Evolutionary conservation across 2,797 vertebrate species (phyloP).

Genomic region (Cercopithecus hamlyni): DNA sequence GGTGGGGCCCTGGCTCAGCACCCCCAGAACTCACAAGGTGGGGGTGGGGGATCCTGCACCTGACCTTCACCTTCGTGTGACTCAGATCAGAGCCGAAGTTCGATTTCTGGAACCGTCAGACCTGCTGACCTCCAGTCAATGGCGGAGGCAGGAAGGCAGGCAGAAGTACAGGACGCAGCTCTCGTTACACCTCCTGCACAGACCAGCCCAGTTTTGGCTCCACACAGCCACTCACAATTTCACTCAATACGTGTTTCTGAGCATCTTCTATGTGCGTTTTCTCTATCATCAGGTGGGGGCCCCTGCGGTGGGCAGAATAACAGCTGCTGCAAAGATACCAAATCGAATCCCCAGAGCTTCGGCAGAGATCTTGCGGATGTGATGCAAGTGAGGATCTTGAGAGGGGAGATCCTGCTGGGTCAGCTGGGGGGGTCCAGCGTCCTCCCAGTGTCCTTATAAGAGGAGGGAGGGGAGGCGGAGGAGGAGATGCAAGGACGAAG

Average conservation of each 20-base stretch:
- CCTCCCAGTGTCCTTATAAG: not conserved
- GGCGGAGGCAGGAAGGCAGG: not conserved
- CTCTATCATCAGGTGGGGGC: not conserved
- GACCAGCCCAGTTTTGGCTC: not conserved
- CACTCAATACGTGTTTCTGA: fast-evolving
- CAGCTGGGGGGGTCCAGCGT: not conserved
- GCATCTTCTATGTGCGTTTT: not conserved
- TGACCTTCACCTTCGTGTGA: fast-evolving
- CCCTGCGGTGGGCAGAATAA: not conserved
- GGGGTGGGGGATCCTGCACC: not conserved
- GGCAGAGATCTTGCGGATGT: not conserved
- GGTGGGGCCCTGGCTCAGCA: not conserved
- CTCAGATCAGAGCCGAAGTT: too few relatives aligned
- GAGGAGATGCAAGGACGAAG: not conserved
- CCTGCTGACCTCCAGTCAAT: not conserved
- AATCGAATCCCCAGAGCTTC: not conserved
- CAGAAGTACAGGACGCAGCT: not conserved
- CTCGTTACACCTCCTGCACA: fast-evolving
- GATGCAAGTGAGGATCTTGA: not conserved
- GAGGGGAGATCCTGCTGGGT: too few relatives aligned
- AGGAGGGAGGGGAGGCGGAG: not conserved
- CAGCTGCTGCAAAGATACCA: not conserved
- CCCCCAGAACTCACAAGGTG: not conserved
- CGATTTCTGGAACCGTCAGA: not conserved
- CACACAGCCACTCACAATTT: not conserved